Percentiles rank a stretch among this genome's conserved stretches.
These are phyloP conservation scores for Himalopsyche tibetana DNA, from an alignment of 2,888 invertebrate genomes.

Conservation along the genomic window DNA sequence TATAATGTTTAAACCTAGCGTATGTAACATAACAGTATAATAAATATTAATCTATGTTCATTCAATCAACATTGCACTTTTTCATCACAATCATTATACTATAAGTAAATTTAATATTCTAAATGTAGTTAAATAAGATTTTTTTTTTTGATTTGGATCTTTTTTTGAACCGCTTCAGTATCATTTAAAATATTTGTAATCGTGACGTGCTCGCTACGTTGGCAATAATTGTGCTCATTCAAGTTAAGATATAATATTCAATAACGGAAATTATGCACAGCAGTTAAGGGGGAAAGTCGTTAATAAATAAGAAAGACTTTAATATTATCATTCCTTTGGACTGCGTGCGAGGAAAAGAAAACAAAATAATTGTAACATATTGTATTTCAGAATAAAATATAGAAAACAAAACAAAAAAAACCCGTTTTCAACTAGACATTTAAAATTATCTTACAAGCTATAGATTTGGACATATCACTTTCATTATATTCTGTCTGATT, in stretches of 20 bases:
- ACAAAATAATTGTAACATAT: neutral
- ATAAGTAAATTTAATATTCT: constrained; percentile 8
- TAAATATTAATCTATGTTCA: constrained; percentile 30
- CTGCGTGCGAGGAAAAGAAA: neutral
- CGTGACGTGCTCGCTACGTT: constrained; percentile 11
- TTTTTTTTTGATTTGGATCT: neutral
- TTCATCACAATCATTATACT: neutral
- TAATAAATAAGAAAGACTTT: no score
- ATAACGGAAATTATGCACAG: neutral
- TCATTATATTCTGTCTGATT: neutral
- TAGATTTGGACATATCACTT: constrained; percentile 30
- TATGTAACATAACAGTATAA: constrained; percentile 11
- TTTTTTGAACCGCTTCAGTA: neutral
- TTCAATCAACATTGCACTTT: constrained; percentile 12
- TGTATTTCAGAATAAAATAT: constrained; percentile 20
- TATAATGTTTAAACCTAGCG: neutral
- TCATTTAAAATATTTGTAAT: neutral
- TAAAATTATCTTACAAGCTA: constrained; percentile 26
- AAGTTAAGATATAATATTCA: neutral
- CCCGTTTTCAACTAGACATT: neutral
- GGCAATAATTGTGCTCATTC: neutral
- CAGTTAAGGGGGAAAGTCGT: no score
- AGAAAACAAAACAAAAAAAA: neutral
- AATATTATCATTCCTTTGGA: no score
- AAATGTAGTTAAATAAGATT: neutral